Conservation (phyloP, 2,888 invertebrate species). For the Ditylenchus weischeri region DNA sequence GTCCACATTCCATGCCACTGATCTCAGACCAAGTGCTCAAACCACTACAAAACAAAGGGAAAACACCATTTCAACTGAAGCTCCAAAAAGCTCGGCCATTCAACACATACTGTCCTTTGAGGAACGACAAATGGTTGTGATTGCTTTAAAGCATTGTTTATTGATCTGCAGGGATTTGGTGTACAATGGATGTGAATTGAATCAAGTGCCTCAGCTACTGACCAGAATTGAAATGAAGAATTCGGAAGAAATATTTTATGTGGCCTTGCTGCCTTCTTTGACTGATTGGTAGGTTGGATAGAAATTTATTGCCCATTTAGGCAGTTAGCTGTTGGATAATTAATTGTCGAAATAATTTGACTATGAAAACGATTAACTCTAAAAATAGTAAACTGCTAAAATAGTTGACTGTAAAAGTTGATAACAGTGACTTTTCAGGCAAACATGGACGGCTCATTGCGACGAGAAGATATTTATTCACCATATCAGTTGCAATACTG, state of each 20-base stretch:
- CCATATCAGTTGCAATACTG: constrained; percentile 70
- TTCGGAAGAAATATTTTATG: constrained; percentile 1
- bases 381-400: too few species aligned
- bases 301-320: background rate
- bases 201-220: background rate
- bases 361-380: too few species aligned
- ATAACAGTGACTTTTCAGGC: constrained; percentile 30
- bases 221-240: background rate
- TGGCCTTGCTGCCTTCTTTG: constrained; percentile 19
- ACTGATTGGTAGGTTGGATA: background rate
- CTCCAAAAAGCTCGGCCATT: constrained; percentile 1
- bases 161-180: constrained; percentile 2
- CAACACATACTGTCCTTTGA: background rate
- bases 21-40: background rate
- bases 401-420: too few species aligned
- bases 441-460: constrained; percentile 79
- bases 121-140: constrained; percentile 9
- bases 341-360: too few species aligned
- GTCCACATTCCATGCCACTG: background rate
- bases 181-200: background rate
- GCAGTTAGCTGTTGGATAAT: too few species aligned
- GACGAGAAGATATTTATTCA: constrained; percentile 77
- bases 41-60: background rate
- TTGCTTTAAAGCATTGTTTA: background rate
- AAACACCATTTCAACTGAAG: too few species aligned